phyloP scores from a whole-genome alignment of 2,797 vertebrate genomes.

The Hypotaenidia philippensis region DNA sequence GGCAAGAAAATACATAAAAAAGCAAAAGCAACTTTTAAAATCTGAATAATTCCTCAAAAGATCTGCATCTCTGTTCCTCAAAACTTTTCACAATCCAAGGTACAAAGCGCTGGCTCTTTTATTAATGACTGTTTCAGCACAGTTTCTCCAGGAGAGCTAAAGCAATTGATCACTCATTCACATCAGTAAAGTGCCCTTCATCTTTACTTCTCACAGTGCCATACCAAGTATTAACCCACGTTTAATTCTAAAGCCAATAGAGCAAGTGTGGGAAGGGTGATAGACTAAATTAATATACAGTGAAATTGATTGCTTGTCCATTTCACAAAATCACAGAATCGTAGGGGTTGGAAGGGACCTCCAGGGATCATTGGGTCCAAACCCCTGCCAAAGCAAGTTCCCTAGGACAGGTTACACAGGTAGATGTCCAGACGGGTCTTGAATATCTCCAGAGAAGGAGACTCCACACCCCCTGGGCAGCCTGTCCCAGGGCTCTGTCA shows the following conservation, averaged over 20 bases:
- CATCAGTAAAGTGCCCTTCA: conserved; percentile 22
- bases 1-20: background rate
- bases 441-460: no score
- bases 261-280: background rate
- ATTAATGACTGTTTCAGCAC: background rate
- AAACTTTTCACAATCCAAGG: background rate
- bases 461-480: no score
- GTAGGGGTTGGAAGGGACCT: no score
- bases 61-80: background rate
- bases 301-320: background rate
- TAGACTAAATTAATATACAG: background rate
- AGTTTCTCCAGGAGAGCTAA: conserved; percentile 25
- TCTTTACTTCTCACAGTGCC: conserved; percentile 8
- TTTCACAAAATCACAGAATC: no score
- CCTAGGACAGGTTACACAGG: no score
- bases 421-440: no score
- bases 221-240: background rate
- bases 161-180: conserved; percentile 45
- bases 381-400: no score
- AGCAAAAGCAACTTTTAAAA: background rate
- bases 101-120: background rate
- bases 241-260: conserved; percentile 17
- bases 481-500: no score
- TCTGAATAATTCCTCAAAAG: background rate
- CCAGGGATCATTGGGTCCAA: no score